phyloP scores from a whole-genome alignment of 1,140 invertebrate genomes.

The Triops longicaudatus region DNA sequence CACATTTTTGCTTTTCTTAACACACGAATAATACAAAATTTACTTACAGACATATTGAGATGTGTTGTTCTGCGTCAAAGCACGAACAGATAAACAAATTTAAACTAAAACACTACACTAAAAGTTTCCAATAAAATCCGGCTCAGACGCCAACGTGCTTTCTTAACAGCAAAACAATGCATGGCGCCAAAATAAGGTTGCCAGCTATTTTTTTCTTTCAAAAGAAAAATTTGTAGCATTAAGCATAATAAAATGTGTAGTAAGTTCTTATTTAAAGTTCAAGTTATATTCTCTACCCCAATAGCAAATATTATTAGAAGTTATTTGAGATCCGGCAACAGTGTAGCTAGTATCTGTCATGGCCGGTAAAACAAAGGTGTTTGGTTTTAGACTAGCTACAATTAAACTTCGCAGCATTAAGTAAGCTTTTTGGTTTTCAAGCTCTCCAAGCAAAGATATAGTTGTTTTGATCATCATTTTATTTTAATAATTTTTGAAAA shows the following conservation, averaged over 20 bases:
- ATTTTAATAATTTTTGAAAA: no score
- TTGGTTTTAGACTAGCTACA: background rate
- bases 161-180: background rate
- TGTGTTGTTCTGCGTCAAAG: background rate
- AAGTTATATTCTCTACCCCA: no score
- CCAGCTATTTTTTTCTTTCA: background rate
- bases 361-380: constrained; percentile 11
- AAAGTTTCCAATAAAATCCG: background rate
- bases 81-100: background rate
- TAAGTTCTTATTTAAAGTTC: no score
- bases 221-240: background rate
- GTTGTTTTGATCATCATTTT: no score
- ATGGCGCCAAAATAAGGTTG: background rate
- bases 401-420: background rate
- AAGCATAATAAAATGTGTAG: no score
- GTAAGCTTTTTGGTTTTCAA: background rate
- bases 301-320: no score
- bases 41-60: constrained; percentile 14
- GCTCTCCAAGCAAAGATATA: background rate
- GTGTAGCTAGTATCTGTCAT: background rate
- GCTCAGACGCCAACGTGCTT: background rate
- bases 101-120: background rate
- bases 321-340: background rate
- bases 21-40: background rate
- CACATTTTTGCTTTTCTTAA: no score